A percentile compares a stretch with the other conserved stretches of the same genome.
Conservation (phyloP, 2,113 vertebrate genomes). For the Haplotaxodon microlepis region DNA sequence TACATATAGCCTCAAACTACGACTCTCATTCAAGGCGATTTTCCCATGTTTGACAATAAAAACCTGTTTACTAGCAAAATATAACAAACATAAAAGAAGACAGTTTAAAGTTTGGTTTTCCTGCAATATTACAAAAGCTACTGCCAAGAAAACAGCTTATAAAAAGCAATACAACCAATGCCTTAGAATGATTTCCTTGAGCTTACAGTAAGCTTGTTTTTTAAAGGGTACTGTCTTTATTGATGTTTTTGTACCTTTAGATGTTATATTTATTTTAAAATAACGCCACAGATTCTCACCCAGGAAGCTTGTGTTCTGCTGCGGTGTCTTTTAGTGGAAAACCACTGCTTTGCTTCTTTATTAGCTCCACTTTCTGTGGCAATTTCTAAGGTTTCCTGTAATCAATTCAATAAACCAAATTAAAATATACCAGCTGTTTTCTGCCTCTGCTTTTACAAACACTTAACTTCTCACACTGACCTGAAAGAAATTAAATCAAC, state of each 20-base stretch:
- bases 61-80: background rate
- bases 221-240: background rate
- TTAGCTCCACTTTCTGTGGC: background rate
- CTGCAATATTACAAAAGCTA: background rate
- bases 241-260: background rate
- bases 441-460: background rate
- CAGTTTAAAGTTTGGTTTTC: background rate
- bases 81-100: background rate
- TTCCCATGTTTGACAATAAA: background rate
- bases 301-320: background rate
- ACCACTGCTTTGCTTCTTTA: constrained; percentile 19
- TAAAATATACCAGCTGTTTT: background rate
- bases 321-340: background rate
- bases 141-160: constrained; percentile 5
- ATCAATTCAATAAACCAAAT: constrained; percentile 35
- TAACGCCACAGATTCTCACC: background rate
- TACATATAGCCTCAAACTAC: background rate
- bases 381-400: background rate
- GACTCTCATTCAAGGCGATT: background rate
- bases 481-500: background rate
- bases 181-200: constrained; percentile 37
- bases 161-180: constrained; percentile 21
- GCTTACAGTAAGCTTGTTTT: background rate
- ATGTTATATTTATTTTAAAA: constrained; percentile 38
- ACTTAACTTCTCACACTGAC: background rate